Evolutionary conservation across 2,888 invertebrate species (phyloP), one percentile per base, ranked within the genome.

Genomic region (Odontocolon sp.): DNA sequence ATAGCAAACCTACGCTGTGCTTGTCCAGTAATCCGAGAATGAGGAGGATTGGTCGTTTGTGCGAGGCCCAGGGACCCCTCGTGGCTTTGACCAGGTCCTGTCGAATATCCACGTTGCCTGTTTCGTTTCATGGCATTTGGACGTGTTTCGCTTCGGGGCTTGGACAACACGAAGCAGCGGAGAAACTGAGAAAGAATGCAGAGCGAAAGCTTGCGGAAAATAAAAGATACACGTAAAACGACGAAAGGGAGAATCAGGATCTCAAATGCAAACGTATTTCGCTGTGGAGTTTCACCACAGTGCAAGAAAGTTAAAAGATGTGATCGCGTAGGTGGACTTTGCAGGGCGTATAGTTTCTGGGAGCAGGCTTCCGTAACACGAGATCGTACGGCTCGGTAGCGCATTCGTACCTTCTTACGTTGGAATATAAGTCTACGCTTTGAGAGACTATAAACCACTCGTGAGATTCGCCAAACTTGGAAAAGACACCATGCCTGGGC

Each of bases 21-120:
- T 73, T 73, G 73, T 69, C 59, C 23, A 73, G 77, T 77, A 77
- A 77, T 69, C 45, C 59, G 73, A 77, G 77, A 77, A 73, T 31
- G 57, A 40, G 11, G 52, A n/a, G 5, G 23, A 11, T 40, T 31
- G 47, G 18, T 26, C 31, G 11, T 31, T 14, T 38, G n/a, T 14
- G 77, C 26, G 63, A 74, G 31, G 64, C 56, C 57, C 36, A 23
- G 56, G 67, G 63, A 33, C 47, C 70, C 66, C 56, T 50, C 54
- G 47, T 52, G 36, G 31, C 21, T 52, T 42, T 57, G 54, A 47
- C 54, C 40, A 57, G 56, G 38, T 63, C 28, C 31, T 38, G 67
- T 52, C 68, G 52, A 72, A 63, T 36, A 16, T 64, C 64, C n/a
- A 36, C 42, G 68, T 69, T 64, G 56, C 56, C 8, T 33, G 11